A percentile compares a stretch with the other conserved stretches of the same genome.
Conservation (phyloP, 1,140 invertebrate genomes). For the Ephestia elutella region DNA sequence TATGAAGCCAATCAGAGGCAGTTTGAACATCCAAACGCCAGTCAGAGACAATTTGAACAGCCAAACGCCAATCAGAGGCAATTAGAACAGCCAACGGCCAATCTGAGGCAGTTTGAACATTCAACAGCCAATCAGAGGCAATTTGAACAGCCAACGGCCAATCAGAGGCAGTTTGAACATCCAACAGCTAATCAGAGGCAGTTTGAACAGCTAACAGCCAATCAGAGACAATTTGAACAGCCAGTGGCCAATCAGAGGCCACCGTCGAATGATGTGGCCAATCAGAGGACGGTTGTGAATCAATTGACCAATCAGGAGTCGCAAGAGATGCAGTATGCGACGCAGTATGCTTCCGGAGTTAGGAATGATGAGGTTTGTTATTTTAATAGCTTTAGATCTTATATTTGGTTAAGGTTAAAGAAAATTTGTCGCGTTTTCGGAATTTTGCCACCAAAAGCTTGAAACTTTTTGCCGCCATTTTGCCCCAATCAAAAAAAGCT, state of each 20-base stretch:
- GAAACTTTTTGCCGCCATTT: no score
- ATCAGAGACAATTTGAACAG: no score
- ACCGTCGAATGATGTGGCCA: slow-evolving; percentile 12
- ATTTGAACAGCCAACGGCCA: slow-evolving; percentile 21
- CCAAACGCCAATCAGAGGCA: slow-evolving; percentile 12
- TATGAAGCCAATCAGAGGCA: slow-evolving; percentile 27
- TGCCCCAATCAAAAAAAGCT: no score
- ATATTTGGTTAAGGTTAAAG: no score
- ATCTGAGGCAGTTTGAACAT: slow-evolving; percentile 20
- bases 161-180: slow-evolving; percentile 22
- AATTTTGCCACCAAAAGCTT: no score
- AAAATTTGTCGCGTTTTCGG: no score
- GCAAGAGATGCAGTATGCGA: slow-evolving; percentile 29
- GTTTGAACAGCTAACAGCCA: slow-evolving; percentile 1
- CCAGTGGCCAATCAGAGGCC: slow-evolving; percentile 25
- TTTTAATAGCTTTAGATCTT: no score
- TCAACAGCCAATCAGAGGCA: slow-evolving; percentile 11
- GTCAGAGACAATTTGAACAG: slow-evolving; percentile 20
- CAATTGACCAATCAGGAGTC: slow-evolving; percentile 23
- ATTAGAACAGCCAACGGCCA: slow-evolving; percentile 15
- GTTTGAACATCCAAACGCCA: slow-evolving; percentile 16
- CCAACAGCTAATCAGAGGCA: slow-evolving; percentile 24
- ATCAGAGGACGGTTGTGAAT: slow-evolving; percentile 5
- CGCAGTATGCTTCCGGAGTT: slow-evolving; percentile 32
- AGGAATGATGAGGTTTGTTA: slow-evolving; percentile 41